phyloP scores from a whole-genome alignment of 2,797 vertebrate genomes.

The Choloepus didactylus region DNA sequence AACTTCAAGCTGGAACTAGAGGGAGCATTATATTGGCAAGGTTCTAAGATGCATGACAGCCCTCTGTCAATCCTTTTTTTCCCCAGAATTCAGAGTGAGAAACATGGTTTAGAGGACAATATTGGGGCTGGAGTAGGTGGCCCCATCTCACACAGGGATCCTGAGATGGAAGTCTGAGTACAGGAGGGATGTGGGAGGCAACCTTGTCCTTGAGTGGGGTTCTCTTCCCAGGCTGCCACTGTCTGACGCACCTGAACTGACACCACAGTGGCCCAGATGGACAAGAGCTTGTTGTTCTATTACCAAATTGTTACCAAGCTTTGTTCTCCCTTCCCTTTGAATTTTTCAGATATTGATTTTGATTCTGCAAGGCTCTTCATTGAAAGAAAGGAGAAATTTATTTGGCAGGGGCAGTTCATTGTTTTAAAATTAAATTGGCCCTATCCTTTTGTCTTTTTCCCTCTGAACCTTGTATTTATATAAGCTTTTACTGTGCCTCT shows the following conservation, averaged over 20 bases:
- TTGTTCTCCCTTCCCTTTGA: conserved; percentile 50
- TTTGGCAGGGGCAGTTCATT: conserved; percentile 49
- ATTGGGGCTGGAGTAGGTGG: neutral
- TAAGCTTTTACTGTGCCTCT: neutral
- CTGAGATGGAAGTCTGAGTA: neutral
- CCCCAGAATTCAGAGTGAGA: neutral
- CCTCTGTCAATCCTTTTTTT: neutral
- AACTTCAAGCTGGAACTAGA: neutral
- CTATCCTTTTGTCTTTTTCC: neutral
- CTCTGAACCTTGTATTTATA: neutral
- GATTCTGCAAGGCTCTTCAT: neutral
- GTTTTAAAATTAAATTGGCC: conserved; percentile 66
- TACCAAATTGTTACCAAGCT: conserved; percentile 11
- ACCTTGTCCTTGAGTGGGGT: neutral
- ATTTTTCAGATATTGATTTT: conserved; percentile 25
- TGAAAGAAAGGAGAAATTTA: conserved; percentile 53
- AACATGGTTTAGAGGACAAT: neutral
- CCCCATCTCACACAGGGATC: neutral
- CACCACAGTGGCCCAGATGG: neutral
- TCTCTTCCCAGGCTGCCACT: neutral
- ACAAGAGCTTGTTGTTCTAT: neutral
- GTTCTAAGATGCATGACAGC: neutral
- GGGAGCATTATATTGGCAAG: neutral
- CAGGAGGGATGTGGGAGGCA: neutral
- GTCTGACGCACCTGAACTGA: neutral